Percentiles rank a stretch among this genome's conserved stretches.
Conservation (phyloP, 2,797 vertebrate genomes). For the Vultur gryphus region DNA sequence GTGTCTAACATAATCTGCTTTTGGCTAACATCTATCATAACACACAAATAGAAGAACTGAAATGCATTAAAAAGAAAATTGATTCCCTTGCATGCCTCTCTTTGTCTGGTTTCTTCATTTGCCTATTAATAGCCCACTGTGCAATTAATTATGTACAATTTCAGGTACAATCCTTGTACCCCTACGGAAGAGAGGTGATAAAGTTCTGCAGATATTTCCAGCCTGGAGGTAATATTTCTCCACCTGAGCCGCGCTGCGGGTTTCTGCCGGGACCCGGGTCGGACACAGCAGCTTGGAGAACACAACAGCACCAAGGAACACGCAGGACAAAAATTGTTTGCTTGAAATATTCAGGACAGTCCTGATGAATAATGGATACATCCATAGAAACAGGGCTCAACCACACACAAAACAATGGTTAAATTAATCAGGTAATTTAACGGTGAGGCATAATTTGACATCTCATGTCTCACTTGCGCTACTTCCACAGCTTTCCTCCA, state of each 20-base stretch:
- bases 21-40: background rate
- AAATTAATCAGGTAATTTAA: conserved; percentile 25
- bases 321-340: background rate
- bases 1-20: background rate
- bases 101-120: conserved; percentile 5
- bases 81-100: background rate
- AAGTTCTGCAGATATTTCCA: background rate
- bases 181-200: background rate
- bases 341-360: conserved; percentile 5
- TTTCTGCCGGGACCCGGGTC: background rate
- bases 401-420: background rate
- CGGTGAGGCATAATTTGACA: background rate
- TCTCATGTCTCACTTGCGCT: background rate
- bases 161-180: background rate
- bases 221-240: background rate
- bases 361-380: background rate
- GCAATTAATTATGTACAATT: background rate
- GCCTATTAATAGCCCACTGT: background rate
- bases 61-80: conserved; percentile 17
- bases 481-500: background rate
- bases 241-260: background rate
- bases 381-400: background rate
- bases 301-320: background rate
- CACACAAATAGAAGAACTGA: background rate
- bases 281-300: background rate